Percentiles rank a stretch among this genome's conserved stretches.
These are phyloP conservation scores for Hippocampus zosterae DNA, from an alignment of 2,113 vertebrate species.

Conservation along the genomic window DNA sequence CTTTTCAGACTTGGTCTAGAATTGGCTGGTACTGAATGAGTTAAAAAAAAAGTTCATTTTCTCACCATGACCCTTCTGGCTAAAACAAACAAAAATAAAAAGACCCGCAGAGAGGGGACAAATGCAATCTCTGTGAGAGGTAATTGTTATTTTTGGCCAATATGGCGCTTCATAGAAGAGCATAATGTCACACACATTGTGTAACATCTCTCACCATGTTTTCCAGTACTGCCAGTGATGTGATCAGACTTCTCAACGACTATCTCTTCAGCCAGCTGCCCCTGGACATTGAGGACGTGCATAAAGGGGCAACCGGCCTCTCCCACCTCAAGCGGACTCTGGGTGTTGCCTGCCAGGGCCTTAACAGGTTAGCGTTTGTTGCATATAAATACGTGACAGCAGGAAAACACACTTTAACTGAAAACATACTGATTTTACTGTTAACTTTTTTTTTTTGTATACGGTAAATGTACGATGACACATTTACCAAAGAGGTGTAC, in stretches of 20 bases:
- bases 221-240: slow-evolving; percentile 67
- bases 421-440: background rate
- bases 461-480: no score
- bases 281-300: slow-evolving; percentile 75
- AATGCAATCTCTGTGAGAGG: no score
- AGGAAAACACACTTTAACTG: background rate
- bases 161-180: no score
- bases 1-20: no score
- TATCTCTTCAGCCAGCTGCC: slow-evolving; percentile 76
- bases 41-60: no score
- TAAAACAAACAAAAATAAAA: no score
- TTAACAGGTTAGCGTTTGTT: slow-evolving; percentile 72
- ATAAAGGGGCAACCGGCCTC: slow-evolving; percentile 71
- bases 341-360: slow-evolving; percentile 68
- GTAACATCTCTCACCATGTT: background rate
- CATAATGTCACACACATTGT: background rate
- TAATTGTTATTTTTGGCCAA: no score
- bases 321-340: slow-evolving; percentile 71
- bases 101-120: no score
- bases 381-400: background rate
- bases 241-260: slow-evolving; percentile 73
- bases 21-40: no score
- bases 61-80: no score
- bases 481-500: no score
- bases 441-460: background rate